Conservation (phyloP, 2,888 invertebrate genomes). For the Eilema sororculum region DNA sequence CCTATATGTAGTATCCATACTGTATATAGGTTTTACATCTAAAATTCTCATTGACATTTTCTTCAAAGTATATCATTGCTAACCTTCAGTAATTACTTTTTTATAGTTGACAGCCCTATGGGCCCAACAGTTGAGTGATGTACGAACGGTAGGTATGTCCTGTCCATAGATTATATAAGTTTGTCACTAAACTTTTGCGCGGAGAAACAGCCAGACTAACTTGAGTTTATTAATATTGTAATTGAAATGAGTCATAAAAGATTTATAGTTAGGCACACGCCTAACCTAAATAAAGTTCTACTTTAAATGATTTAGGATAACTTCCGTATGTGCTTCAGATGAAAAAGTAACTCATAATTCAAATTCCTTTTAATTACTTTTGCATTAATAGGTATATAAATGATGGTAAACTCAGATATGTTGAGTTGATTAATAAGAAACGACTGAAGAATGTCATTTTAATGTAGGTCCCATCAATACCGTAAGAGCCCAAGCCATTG, state of each 20-base stretch:
- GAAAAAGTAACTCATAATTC: background rate
- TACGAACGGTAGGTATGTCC: background rate
- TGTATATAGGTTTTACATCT: too few species aligned
- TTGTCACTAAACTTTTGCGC: slow-evolving; percentile 10
- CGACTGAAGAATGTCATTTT: background rate
- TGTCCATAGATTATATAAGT: background rate
- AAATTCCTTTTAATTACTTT: background rate
- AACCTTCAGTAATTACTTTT: too few species aligned
- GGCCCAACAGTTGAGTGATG: slow-evolving; percentile 23
- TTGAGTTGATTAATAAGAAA: background rate
- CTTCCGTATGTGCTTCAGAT: background rate
- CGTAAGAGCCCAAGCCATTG: background rate
- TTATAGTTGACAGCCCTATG: background rate
- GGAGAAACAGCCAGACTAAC: background rate
- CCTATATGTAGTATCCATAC: too few species aligned
- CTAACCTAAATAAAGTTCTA: background rate
- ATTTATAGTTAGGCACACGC: background rate
- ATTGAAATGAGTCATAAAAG: background rate
- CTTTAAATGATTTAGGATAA: background rate
- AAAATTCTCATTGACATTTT: too few species aligned
- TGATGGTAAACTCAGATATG: background rate
- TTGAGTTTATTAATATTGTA: background rate
- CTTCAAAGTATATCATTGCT: too few species aligned
- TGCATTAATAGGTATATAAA: background rate
- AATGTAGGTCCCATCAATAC: background rate